Evolutionary conservation across 2,888 invertebrate species (phyloP), one percentile per base, ranked within the genome.

Genomic region (Eulithis testata): DNA sequence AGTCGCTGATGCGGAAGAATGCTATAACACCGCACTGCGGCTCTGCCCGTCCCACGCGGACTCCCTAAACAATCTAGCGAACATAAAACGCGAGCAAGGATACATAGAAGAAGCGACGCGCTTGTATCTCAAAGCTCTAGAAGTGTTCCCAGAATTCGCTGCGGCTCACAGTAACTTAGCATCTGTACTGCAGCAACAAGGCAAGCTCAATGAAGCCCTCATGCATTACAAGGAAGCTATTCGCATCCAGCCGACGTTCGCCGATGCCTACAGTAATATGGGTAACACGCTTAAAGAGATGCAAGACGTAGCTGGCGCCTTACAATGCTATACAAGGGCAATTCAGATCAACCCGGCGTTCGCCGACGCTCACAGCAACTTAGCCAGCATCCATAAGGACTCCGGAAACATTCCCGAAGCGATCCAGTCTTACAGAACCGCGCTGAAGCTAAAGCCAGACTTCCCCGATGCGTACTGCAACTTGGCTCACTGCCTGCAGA

Each of bases 391-490:
- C 78, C 99, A 99, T 87, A 99, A 99, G 93, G 99, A 99, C 89
- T 98, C 98, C 49, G 99, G 99, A 60, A 99, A 99, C 91, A 99
- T 99, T 85, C 99, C 99, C 7, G 99, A 99, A 93, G 99, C 99
- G 1, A 99, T 99, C 78, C 97, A 97, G 82, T 98, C 98, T 1
- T 99, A 99, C 89, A 95, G 98, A 79, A 99, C 99, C 0, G 99
- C 99, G 11, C 93, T 99, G 69, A 99, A 99, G 85, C 91, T 99
- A 73, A 99, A 99, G 87, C 99, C 99, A 0, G 99, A 99, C 85
- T 99, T 99, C 88, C 99, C 99, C 0, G 99, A 99, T 90, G 99
- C 99, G 0, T 99, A 99, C 86, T 99, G 99, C 90, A 99, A 99
- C 91, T 93, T 99, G 83, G 99, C 99, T 0, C 99, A 99, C 89